These are phyloP conservation scores for Corella eumyota DNA, from an alignment of 23 tunicate genomes.

Conservation along the genomic window DNA sequence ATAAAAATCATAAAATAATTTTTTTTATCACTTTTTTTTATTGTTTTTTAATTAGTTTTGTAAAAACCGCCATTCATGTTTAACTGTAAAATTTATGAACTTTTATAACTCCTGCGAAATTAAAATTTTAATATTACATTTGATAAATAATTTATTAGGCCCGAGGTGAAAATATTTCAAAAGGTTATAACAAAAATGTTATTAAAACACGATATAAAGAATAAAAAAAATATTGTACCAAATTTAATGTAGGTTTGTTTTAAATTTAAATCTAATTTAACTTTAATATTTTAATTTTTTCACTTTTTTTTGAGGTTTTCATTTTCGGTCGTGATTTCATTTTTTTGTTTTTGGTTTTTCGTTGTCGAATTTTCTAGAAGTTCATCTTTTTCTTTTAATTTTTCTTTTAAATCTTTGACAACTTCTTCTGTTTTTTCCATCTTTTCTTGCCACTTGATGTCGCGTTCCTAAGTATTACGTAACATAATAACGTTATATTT, in stretches of 20 bases:
- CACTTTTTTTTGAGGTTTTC: slow-evolving; percentile 39
- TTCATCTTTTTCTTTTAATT: slow-evolving; percentile 12
- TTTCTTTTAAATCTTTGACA: slow-evolving; percentile 7
- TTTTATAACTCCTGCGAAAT: no score
- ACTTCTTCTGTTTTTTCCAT: slow-evolving; percentile 10
- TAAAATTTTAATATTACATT: no score
- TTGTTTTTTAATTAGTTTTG: no score
- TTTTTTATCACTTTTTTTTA: no score
- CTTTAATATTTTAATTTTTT: no score
- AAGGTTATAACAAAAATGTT: neutral
- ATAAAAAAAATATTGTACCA: neutral
- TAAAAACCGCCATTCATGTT: no score
- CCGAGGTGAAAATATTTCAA: neutral
- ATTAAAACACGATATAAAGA: neutral
- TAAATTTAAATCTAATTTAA: no score
- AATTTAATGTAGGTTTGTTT: no score
- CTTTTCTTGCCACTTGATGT: slow-evolving; percentile 20
- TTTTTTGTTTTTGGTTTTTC: slow-evolving; percentile 8
- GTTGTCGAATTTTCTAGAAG: slow-evolving; percentile 5
- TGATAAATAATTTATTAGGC: neutral
- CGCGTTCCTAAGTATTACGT: slow-evolving; percentile 27
- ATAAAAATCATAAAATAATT: neutral
- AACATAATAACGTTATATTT: neutral
- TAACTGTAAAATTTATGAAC: no score
- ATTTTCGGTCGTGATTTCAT: slow-evolving; percentile 5